phyloP scores from a whole-genome alignment of 1,140 invertebrate genomes.

The Globodera rostochiensis region DNA sequence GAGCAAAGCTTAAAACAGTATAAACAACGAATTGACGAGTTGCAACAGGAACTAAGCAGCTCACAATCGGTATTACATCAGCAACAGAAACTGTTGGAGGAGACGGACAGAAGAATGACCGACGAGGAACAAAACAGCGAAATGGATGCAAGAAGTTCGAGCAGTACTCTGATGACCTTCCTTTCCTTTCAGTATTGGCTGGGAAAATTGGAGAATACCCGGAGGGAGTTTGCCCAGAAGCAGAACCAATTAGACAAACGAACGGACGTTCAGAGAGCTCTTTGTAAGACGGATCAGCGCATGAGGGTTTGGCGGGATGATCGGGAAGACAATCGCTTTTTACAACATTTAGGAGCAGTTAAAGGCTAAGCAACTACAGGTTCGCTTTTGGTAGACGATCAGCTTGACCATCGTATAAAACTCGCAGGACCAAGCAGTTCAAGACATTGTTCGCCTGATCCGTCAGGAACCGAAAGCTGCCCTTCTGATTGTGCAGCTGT shows the following conservation, averaged over 20 bases:
- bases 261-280: not conserved
- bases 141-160: constrained; percentile 30
- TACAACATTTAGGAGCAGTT: not conserved
- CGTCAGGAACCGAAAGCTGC: constrained; percentile 54
- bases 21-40: constrained; percentile 81
- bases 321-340: not conserved
- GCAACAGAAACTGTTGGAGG: constrained; percentile 55
- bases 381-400: not conserved
- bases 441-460: constrained; percentile 60
- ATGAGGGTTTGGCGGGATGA: not conserved
- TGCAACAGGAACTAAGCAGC: constrained; percentile 77
- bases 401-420: not conserved
- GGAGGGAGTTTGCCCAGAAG: constrained; percentile 40
- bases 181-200: constrained; percentile 39
- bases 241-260: constrained; percentile 41
- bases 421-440: constrained; percentile 47
- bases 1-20: constrained; percentile 71
- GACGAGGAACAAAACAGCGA: constrained; percentile 12
- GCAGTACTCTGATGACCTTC: not conserved
- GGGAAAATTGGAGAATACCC: constrained; percentile 32
- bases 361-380: not conserved
- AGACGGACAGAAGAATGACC: not conserved
- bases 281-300: constrained; percentile 4
- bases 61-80: constrained; percentile 62
- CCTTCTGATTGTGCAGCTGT: constrained; percentile 54